These are phyloP conservation scores for Cabera pusaria DNA, from an alignment of 2,888 invertebrate species.

Conservation along the genomic window DNA sequence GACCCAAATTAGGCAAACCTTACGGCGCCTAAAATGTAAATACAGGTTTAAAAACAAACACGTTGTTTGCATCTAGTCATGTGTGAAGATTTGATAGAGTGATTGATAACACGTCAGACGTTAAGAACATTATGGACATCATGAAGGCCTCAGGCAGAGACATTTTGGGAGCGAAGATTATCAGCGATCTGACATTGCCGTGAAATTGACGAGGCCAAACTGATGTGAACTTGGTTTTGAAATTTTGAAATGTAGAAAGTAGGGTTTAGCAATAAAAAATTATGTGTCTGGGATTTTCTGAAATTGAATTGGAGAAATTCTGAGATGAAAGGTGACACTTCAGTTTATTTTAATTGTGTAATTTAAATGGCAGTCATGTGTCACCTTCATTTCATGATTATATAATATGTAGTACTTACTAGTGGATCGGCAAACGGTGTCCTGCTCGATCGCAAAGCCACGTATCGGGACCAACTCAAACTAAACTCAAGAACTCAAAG, in stretches of 20 bases:
- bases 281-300: not conserved
- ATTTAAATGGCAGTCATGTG: too few relatives aligned
- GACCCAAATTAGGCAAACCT: constrained; percentile 26
- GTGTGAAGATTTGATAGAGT: constrained; percentile 44
- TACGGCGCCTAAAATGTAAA: constrained; percentile 24
- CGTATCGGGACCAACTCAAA: too few relatives aligned
- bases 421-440: too few relatives aligned
- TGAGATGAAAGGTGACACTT: too few relatives aligned
- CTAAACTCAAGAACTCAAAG: too few relatives aligned
- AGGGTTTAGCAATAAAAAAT: too few relatives aligned
- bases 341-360: too few relatives aligned
- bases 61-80: constrained; percentile 33
- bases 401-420: too few relatives aligned
- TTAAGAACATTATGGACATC: constrained; percentile 41
- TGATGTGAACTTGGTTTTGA: constrained; percentile 28
- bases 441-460: too few relatives aligned
- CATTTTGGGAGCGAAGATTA: constrained; percentile 41
- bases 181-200: constrained; percentile 44
- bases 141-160: constrained; percentile 36
- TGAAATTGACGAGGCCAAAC: constrained; percentile 33
- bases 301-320: too few relatives aligned
- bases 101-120: constrained; percentile 45
- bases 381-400: too few relatives aligned
- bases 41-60: constrained; percentile 37
- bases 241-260: constrained; percentile 26